These are phyloP conservation scores for Aurelia sp. DNA, from an alignment of 30 jellyfish, hydroid and myxozoan species.

Conservation along the genomic window DNA sequence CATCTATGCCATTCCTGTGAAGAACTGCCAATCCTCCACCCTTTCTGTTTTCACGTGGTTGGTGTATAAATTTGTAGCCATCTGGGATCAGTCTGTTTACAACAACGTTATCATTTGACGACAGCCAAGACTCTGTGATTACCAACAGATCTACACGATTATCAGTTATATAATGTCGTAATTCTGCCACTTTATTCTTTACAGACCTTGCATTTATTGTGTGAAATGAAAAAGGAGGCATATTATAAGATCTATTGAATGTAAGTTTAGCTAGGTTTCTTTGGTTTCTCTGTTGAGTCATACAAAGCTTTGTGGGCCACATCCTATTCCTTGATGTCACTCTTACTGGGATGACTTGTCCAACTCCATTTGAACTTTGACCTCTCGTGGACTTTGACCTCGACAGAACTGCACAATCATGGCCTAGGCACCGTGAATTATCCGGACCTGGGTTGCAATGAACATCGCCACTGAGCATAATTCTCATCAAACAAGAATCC, in stretches of 20 bases:
- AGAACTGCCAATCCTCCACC: conserved; percentile 58
- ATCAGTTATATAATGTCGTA: conserved; percentile 31
- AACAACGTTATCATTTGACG: conserved; percentile 37
- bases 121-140: conserved; percentile 57
- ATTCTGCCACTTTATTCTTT: conserved; percentile 45
- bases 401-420: neutral
- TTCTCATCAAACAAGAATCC: conserved; percentile 14
- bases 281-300: conserved; percentile 7
- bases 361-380: conserved; percentile 10
- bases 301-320: neutral
- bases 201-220: conserved; percentile 43
- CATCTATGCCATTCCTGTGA: conserved; percentile 13
- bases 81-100: conserved; percentile 51
- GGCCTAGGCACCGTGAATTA: conserved; percentile 12
- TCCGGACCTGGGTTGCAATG: conserved; percentile 7
- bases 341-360: conserved; percentile 38
- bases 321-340: conserved; percentile 51
- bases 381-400: conserved; percentile 9
- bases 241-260: conserved; percentile 14
- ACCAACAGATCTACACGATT: conserved; percentile 23
- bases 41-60: conserved; percentile 47
- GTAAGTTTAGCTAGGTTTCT: conserved; percentile 27
- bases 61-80: conserved; percentile 28
- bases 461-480: conserved; percentile 33
- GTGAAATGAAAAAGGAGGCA: conserved; percentile 40